phyloP scores from a whole-genome alignment of 2,113 vertebrate genomes.

The Bos javanicus region DNA sequence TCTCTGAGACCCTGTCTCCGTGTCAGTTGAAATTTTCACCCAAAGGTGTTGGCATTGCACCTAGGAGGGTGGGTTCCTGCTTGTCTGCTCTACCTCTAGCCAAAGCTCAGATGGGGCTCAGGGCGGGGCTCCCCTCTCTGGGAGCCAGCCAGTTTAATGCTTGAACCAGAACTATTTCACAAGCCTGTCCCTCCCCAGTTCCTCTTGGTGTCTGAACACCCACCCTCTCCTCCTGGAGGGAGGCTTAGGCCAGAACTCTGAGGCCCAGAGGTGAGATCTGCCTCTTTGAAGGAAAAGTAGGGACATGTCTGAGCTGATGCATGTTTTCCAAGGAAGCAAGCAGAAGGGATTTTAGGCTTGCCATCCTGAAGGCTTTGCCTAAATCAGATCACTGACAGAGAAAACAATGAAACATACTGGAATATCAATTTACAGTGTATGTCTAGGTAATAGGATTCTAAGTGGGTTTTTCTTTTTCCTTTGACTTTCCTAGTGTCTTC shows the following conservation, averaged over 20 bases:
- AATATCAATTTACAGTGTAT: neutral
- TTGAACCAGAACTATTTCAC: neutral
- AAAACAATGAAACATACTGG: neutral
- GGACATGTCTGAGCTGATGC: neutral
- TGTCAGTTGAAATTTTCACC: neutral
- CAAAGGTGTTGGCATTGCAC: neutral
- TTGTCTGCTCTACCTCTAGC: neutral
- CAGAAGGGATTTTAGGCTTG: neutral
- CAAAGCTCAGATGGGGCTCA: neutral
- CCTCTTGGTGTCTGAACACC: neutral
- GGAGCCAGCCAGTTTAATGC: neutral
- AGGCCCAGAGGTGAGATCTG: neutral
- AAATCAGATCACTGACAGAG: neutral
- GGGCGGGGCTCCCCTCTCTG: neutral
- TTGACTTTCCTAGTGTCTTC: neutral
- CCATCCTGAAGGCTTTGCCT: neutral
- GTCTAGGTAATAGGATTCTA: neutral
- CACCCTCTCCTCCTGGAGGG: neutral
- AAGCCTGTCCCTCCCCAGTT: neutral
- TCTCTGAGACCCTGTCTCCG: neutral
- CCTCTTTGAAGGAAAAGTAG: neutral
- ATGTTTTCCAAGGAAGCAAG: slow-evolving; percentile 41
- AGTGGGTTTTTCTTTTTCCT: neutral
- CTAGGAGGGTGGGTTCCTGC: neutral
- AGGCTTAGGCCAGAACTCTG: neutral